Conservation (phyloP, 2,888 invertebrate genomes). For the Scaptodrosophila latifasciaeformis region DNA sequence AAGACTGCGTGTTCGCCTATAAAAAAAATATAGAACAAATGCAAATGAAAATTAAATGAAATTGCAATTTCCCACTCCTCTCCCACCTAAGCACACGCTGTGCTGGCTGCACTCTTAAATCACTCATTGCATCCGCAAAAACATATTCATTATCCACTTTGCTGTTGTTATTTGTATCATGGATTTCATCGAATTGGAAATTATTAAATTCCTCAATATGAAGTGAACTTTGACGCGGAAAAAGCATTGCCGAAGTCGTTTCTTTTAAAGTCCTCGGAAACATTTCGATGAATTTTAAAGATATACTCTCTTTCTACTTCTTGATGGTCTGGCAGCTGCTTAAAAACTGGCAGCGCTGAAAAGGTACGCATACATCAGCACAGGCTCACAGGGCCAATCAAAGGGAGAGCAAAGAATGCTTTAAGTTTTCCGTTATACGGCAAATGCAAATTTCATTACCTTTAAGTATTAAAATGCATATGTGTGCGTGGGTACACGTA, state of each 20-base stretch:
- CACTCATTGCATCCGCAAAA: not conserved
- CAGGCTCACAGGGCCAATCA: too few relatives aligned
- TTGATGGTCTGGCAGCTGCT: too few relatives aligned
- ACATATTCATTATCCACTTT: not conserved
- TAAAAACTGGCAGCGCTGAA: too few relatives aligned
- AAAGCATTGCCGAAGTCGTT: slow-evolving; percentile 29
- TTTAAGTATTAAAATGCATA: not conserved
- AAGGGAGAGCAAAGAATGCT: too few relatives aligned
- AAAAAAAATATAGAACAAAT: slow-evolving; percentile 72
- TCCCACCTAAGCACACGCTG: slow-evolving; percentile 54
- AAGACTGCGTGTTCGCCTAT: slow-evolving; percentile 93
- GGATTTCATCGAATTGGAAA: slow-evolving; percentile 9
- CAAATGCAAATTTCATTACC: not conserved
- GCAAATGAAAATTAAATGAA: not conserved
- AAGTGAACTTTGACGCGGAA: slow-evolving; percentile 35
- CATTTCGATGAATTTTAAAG: slow-evolving; percentile 34
- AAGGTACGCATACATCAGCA: too few relatives aligned
- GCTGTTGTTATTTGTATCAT: slow-evolving; percentile 5
- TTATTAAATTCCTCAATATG: slow-evolving; percentile 45
- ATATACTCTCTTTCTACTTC: too few relatives aligned
- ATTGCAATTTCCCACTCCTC: not conserved
- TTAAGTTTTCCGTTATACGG: not conserved
- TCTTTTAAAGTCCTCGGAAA: slow-evolving; percentile 39
- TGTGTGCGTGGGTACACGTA: not conserved
- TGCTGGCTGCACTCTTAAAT: slow-evolving; percentile 38